Base-by-base conservation (phyloP, 2,113 vertebrate species). In the Hemicordylus capensis region DNA sequence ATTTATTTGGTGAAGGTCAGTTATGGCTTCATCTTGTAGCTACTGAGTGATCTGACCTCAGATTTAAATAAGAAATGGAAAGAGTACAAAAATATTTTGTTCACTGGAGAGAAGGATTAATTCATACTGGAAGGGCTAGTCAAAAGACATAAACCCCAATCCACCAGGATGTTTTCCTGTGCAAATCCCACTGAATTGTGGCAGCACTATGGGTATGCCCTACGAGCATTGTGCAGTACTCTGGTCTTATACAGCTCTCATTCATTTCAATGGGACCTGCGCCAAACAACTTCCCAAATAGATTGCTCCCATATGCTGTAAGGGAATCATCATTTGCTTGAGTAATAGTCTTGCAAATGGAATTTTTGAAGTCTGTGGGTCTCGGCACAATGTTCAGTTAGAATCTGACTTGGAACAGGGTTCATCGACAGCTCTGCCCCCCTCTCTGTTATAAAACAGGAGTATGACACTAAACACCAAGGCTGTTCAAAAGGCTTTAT, bases 1-100 rank as follows among this genome's bases (percentile, higher is more conserved):
- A 90, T 93, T 88, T 95, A 96, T 97, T 97, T 96, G 94, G 93
- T 96, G 95, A 95, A 96, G 94, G 93, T 96, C 95, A 96, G 91
- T 95, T 97, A 97, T 97, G 96, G 96, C 97, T 97, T 97, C 95
- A 61, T 86, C 89, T 93, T 93, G 89, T 81, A 94, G 91, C 89
- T 66, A 91, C 90, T 91, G 87, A 88, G 89, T 94, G 89, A 92
- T 90, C 93, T 95, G 93, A 95, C 94, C 93, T 94, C 92, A 92
- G 84, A 89, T 94, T 87, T 91, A 69, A 93, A 48, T 93, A 93
- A 90, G 83, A 94, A 95, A 95, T 94, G 88, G 94, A 95, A 94
- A 44, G 74, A 87, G 89, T 97, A 96, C 90, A 97, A 97, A 97
- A 97, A 97, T 96, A 96, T 91, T 94, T 94, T 91, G 93, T 90